Conservation (phyloP, 2,888 invertebrate genomes). For the Podotricha telesiphe region DNA sequence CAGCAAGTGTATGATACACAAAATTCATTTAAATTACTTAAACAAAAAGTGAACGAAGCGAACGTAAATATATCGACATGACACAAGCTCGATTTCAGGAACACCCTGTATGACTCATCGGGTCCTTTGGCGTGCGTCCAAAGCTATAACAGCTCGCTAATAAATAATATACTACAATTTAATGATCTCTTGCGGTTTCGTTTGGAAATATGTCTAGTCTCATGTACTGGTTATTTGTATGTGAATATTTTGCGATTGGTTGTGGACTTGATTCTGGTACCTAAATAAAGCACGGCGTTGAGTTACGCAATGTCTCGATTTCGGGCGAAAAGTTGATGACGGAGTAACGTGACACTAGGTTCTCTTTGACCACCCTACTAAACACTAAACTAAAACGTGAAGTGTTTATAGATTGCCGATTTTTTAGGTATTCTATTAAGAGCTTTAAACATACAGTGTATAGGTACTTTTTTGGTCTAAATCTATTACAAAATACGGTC, state of each 20-base stretch:
- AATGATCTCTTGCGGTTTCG: conserved; percentile 37
- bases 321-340: too few relatives aligned
- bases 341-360: too few relatives aligned
- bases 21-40: not conserved
- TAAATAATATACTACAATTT: conserved; percentile 37
- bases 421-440: too few relatives aligned
- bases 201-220: conserved; percentile 16
- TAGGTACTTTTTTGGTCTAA: too few relatives aligned
- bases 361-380: too few relatives aligned
- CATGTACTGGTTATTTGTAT: not conserved
- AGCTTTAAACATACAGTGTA: too few relatives aligned
- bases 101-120: conserved; percentile 47
- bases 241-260: not conserved
- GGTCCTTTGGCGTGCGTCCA: conserved; percentile 47
- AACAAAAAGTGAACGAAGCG: conserved; percentile 32
- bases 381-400: too few relatives aligned
- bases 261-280: not conserved
- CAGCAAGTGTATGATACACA: not conserved
- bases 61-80: conserved; percentile 35
- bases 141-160: conserved; percentile 37
- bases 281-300: too few relatives aligned
- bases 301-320: too few relatives aligned
- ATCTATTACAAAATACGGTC: too few relatives aligned
- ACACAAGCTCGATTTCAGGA: conserved; percentile 31
- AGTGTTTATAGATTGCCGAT: too few relatives aligned